Percentiles rank a stretch among this genome's conserved stretches.
Conservation (phyloP, 35 echinoderm and acorn worm species). For the Patiria miniata region DNA sequence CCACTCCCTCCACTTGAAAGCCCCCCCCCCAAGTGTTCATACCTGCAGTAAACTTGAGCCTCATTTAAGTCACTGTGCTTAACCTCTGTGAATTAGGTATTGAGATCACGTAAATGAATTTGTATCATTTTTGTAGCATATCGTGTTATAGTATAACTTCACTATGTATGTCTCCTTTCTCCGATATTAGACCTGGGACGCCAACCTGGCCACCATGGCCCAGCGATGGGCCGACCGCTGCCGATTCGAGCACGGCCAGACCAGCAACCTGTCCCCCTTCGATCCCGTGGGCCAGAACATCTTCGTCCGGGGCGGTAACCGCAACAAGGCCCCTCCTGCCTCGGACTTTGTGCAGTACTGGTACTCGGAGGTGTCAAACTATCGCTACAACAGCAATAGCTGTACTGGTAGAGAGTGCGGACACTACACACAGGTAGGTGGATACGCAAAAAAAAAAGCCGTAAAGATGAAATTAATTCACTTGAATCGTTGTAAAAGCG, state of each 20-base stretch:
- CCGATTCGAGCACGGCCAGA: conserved; percentile 34
- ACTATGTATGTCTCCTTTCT: too few species aligned
- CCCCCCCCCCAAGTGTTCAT: too few species aligned
- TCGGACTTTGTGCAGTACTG: conserved; percentile 42
- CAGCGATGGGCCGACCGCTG: conserved; percentile 45
- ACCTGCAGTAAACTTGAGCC: too few species aligned
- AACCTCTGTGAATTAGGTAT: too few species aligned
- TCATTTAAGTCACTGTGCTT: too few species aligned
- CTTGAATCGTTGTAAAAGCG: too few species aligned
- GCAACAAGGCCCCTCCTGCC: neutral
- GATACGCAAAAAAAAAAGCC: neutral
- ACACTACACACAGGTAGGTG: conserved; percentile 60
- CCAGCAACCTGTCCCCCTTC: neutral
- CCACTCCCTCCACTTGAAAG: too few species aligned
- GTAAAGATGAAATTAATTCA: neutral
- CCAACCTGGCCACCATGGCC: conserved; percentile 22
- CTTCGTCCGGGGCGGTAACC: neutral
- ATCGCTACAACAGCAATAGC: neutral
- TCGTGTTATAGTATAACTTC: too few species aligned
- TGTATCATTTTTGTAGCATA: too few species aligned
- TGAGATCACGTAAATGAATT: too few species aligned
- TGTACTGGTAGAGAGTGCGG: conserved; percentile 37
- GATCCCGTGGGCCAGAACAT: conserved; percentile 48
- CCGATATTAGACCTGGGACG: conserved; percentile 45
- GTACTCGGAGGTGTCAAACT: conserved; percentile 22